Conservation (phyloP, 2,113 vertebrate species). For the Tapirus terrestris region DNA sequence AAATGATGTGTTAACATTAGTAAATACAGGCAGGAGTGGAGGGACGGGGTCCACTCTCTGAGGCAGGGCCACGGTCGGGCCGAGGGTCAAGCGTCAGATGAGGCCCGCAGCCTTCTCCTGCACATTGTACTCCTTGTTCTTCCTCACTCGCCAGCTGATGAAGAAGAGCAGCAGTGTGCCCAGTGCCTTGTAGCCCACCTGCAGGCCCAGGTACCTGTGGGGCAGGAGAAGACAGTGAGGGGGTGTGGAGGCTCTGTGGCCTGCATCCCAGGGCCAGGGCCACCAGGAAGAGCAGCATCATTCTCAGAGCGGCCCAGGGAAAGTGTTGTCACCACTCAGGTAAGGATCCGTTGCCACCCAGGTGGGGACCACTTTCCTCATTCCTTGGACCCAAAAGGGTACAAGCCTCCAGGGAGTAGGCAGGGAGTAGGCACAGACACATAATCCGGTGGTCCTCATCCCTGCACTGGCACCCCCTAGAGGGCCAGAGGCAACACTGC, state of each 20-base stretch:
- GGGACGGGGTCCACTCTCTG: background rate
- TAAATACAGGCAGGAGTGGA: slow-evolving; percentile 35
- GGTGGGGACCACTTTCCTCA: background rate
- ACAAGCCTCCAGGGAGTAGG: background rate
- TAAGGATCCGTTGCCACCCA: background rate
- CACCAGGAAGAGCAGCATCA: rapidly evolving
- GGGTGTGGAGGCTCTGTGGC: background rate
- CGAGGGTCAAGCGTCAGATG: slow-evolving; percentile 81
- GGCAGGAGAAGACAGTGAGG: slow-evolving; percentile 19
- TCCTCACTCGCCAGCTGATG: slow-evolving; percentile 92
- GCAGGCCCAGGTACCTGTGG: slow-evolving; percentile 94
- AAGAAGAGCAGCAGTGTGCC: slow-evolving; percentile 90
- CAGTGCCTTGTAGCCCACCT: slow-evolving; percentile 92
- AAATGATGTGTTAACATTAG: slow-evolving; percentile 28
- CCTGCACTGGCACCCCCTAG: rapidly evolving
- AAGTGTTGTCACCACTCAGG: background rate
- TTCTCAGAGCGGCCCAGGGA: background rate
- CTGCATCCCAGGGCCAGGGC: background rate
- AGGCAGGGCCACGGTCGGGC: background rate
- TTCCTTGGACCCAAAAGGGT: background rate
- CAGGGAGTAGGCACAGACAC: background rate
- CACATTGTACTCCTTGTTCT: slow-evolving; percentile 92
- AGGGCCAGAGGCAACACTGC: background rate
- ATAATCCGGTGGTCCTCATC: background rate
- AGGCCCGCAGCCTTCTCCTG: slow-evolving; percentile 88